phyloP scores from a whole-genome alignment of 2,797 vertebrate genomes.

The Acanthurus lineatus region DNA sequence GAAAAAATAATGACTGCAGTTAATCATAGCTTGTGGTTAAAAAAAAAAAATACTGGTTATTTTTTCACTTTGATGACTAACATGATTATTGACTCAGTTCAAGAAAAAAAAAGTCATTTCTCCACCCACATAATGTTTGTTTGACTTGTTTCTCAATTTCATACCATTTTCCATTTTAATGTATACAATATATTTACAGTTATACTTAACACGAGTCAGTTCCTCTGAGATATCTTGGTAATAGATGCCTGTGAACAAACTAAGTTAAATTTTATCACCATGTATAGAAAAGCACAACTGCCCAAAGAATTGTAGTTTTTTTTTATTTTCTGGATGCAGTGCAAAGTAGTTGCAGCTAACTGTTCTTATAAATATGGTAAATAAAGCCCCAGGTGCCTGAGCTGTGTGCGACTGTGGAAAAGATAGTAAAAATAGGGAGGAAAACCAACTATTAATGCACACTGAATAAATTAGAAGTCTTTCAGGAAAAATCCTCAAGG shows the following conservation, averaged over 20 bases:
- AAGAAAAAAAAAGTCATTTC: not conserved
- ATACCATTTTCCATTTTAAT: not conserved
- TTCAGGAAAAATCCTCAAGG: slow-evolving; percentile 33
- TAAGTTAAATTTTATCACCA: not conserved
- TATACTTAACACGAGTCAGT: not conserved
- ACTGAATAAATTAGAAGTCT: slow-evolving; percentile 32
- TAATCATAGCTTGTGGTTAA: not conserved
- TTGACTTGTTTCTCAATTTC: not conserved
- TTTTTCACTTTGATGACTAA: not conserved
- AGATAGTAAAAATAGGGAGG: slow-evolving; percentile 7
- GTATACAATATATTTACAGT: not conserved
- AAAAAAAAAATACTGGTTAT: not conserved
- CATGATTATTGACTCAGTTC: not conserved
- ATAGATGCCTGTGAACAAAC: slow-evolving; percentile 11
- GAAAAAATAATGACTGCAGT: not conserved
- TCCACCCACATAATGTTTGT: not conserved
- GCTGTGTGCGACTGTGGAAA: slow-evolving; percentile 14
- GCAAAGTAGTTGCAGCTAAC: slow-evolving; percentile 32
- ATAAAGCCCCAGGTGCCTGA: slow-evolving; percentile 32
- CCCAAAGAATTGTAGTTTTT: not conserved
- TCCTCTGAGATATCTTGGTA: not conserved
- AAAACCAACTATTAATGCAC: slow-evolving; percentile 24
- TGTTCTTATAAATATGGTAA: slow-evolving; percentile 54
- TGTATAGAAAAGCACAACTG: not conserved
- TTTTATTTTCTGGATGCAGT: slow-evolving; percentile 4